Base-by-base conservation (phyloP, 2,113 vertebrate species). In the Triplophysa dalaica region DNA sequence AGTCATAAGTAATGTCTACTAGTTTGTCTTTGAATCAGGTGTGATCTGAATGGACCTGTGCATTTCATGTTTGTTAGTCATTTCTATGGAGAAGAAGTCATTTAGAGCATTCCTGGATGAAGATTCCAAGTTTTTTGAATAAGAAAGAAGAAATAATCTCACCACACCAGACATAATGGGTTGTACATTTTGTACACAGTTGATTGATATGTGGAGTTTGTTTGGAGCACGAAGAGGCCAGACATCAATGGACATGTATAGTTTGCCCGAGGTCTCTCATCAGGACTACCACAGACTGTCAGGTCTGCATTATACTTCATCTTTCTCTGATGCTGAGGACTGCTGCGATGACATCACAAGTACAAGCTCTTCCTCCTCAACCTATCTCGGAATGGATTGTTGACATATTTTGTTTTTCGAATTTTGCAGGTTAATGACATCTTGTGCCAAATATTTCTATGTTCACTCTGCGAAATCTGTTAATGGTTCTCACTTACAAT, bases 151-250 rank as follows among this genome's bases (percentile, higher is more conserved):
- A 54, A 54, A 19, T 3, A 16, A 19, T 16, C 54, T n/a, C 2
- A 58, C 54, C 19, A 21, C 19, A 21, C n/a, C 50, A 63, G 72
- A 8, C 33, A 38, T 65, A 29, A 87, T 93, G 84, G 85, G 91
- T 43, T 92, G 90, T 29, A 87, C 85, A 4, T 81, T 91, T 78
- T 93, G 91, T 58, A 90, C 84, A 3, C 91, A 90, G 70, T 86
- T 93, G 84, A 82, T 91, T 0, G 90, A 93, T 82, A 87, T 86
- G 85, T 93, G 89, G 89, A 86, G 82, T 1, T 56, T 88, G 75
- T 88, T 85, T 16, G 62, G 65, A 16, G 84, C 85, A 56, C 52
- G 80, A 77, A 64, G 70, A 0, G 73, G 87, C 52, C 69, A 81
- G 50, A 81, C 87, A 64, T 87, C 87, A 45, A 78, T 91, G 84